phyloP scores from a whole-genome alignment of 2,797 vertebrate species.

The Oceanodroma leucorhoa region DNA sequence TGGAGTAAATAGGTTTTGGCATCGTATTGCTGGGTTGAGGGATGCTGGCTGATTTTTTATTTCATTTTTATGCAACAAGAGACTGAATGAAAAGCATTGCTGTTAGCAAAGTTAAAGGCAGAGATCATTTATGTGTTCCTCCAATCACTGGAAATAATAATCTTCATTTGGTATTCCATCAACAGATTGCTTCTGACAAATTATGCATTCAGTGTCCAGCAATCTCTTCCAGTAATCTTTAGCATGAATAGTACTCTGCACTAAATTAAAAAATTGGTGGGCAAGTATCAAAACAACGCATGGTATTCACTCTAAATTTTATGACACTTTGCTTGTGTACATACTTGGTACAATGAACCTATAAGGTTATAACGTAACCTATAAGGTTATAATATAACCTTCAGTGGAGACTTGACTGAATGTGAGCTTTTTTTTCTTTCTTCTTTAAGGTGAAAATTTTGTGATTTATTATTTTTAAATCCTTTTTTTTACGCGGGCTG shows the following conservation, averaged over 20 bases:
- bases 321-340: neutral
- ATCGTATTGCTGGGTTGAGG: neutral
- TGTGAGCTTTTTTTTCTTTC: neutral
- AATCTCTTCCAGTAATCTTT: neutral
- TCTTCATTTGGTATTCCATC: neutral
- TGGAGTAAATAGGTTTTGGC: neutral
- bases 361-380: too few species aligned
- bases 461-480: neutral
- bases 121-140: neutral
- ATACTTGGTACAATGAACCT: neutral
- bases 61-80: conserved; percentile 18
- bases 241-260: neutral
- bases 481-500: neutral
- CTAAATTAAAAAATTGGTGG: neutral
- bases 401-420: neutral
- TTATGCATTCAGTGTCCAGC: neutral
- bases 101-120: conserved; percentile 6
- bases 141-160: neutral
- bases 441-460: neutral
- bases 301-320: neutral
- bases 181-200: conserved; percentile 12
- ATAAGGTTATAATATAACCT: too few species aligned
- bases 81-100: neutral
- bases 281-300: neutral
- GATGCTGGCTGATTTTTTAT: neutral